Conservation (phyloP, 2,797 vertebrate genomes). For the Mionectes olivaceus region DNA sequence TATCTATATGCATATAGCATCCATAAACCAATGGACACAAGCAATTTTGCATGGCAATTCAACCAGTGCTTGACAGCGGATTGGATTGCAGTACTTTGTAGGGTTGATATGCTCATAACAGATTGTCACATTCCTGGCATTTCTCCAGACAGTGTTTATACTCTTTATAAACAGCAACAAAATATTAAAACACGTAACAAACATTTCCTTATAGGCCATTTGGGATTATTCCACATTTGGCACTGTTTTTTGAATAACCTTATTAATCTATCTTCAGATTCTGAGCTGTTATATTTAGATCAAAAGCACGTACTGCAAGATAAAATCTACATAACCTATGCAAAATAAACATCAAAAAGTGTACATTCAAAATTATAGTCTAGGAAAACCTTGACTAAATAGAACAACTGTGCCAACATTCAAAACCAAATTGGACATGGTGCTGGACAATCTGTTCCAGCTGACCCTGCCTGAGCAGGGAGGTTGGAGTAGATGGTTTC, state of each 20-base stretch:
- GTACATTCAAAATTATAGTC: background rate
- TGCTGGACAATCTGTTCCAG: background rate
- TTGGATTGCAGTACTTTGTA: conserved; percentile 17
- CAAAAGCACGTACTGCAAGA: background rate
- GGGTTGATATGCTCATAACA: conserved; percentile 12
- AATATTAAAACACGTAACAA: background rate
- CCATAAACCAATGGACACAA: conserved; percentile 26
- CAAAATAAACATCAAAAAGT: background rate
- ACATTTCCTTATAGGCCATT: conserved; percentile 14
- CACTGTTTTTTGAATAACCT: conserved; percentile 13
- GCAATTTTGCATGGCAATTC: background rate
- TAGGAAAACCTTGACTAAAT: background rate
- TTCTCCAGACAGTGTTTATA: conserved; percentile 41
- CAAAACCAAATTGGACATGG: background rate
- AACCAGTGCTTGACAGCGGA: conserved; percentile 15
- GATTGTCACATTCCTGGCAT: conserved; percentile 40
- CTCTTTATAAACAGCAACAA: background rate
- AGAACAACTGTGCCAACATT: background rate
- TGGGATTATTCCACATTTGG: conserved; percentile 20
- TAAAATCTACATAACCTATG: background rate
- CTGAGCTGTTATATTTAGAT: background rate
- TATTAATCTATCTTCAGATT: conserved; percentile 1
- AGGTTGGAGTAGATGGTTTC: background rate
- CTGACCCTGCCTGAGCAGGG: background rate
- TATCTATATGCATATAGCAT: background rate